Percentiles rank a stretch among this genome's conserved stretches.
Conservation (phyloP, 2,888 invertebrate genomes). For the Andrena praecox region DNA sequence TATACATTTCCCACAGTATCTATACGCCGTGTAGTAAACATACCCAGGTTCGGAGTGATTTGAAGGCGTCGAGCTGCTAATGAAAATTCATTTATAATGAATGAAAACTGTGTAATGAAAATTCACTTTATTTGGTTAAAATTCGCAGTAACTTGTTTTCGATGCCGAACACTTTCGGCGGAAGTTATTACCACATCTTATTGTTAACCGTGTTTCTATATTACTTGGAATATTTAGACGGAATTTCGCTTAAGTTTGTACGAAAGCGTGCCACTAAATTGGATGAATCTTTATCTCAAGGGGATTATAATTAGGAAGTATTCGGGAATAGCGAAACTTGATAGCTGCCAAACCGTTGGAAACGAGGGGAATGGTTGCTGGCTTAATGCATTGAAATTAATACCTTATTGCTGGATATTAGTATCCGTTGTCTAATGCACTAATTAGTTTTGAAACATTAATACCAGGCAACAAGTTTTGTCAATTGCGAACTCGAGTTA, state of each 20-base stretch:
- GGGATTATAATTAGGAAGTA: background rate
- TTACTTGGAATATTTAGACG: background rate
- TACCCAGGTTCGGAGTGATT: too few relatives aligned
- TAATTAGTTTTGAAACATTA: too few relatives aligned
- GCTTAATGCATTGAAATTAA: background rate
- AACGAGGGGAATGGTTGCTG: background rate
- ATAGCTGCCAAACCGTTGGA: background rate
- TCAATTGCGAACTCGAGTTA: background rate
- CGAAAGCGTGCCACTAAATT: background rate
- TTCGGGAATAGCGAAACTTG: background rate
- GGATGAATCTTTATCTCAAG: background rate
- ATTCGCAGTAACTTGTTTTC: background rate
- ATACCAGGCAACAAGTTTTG: too few relatives aligned
- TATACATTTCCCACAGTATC: too few relatives aligned
- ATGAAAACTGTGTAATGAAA: too few relatives aligned
- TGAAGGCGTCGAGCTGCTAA: too few relatives aligned
- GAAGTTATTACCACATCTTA: background rate
- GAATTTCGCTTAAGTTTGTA: background rate
- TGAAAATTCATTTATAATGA: too few relatives aligned
- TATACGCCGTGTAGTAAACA: too few relatives aligned
- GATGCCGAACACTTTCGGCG: background rate
- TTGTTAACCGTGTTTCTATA: background rate
- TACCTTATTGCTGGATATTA: background rate
- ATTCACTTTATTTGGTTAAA: background rate
- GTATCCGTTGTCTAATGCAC: background rate